Evolutionary conservation across 2,113 vertebrate genomes (phyloP).

Genomic region (Dicentrarchus labrax): DNA sequence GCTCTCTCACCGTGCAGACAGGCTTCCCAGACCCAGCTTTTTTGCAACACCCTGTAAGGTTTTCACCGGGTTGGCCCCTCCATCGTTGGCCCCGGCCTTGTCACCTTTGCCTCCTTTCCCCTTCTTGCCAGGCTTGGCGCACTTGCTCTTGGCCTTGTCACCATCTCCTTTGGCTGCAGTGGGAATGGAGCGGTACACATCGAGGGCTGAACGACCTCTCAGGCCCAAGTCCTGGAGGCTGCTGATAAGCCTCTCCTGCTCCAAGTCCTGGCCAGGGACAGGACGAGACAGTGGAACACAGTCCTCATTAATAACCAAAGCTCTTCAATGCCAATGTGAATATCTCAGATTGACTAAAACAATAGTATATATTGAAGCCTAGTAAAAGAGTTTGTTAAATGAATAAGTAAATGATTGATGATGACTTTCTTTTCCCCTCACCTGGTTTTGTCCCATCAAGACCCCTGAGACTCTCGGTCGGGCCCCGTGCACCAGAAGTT

Average conservation of each 20-base stretch:
- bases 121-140: constrained; percentile 88
- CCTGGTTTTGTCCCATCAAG: constrained; percentile 75
- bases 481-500: constrained; percentile 90
- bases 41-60: constrained; percentile 91
- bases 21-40: constrained; percentile 89
- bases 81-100: constrained; percentile 74
- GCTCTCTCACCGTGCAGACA: constrained; percentile 89
- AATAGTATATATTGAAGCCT: neutral
- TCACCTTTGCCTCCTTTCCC: constrained; percentile 84
- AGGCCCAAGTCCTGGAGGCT: constrained; percentile 88
- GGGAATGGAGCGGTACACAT: constrained; percentile 90
- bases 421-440: constrained; percentile 16
- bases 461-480: constrained; percentile 82
- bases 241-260: constrained; percentile 87
- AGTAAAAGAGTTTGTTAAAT: too few relatives aligned
- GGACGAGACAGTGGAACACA: constrained; percentile 3
- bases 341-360: neutral
- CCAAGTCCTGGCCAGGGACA: constrained; percentile 54
- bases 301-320: constrained; percentile 13
- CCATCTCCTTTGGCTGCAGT: constrained; percentile 73
- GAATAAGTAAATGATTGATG: too few relatives aligned
- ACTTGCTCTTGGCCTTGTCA: constrained; percentile 89
- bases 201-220: constrained; percentile 87
- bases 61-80: constrained; percentile 89
- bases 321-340: neutral